These are phyloP conservation scores for Muschampia plurimacula DNA, from an alignment of 2,888 invertebrate species.

Conservation along the genomic window DNA sequence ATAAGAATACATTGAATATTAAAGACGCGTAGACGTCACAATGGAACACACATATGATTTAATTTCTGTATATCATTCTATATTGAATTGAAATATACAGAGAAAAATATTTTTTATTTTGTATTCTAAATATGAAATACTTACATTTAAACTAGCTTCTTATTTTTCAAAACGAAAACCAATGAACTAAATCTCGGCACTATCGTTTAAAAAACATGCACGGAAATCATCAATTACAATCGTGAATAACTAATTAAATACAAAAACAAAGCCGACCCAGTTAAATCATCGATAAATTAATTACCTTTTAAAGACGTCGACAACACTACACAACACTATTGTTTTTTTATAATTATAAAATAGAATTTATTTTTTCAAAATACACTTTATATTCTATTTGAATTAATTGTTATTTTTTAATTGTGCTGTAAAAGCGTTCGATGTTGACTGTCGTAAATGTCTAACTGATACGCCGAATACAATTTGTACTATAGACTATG, in stretches of 20 bases:
- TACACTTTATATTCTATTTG: conserved; percentile 17
- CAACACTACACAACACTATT: conserved; percentile 33
- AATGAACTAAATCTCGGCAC: too few relatives aligned
- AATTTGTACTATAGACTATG: conserved; percentile 35
- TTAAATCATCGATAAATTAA: conserved; percentile 21
- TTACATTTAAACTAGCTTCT: neutral
- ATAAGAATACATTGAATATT: too few relatives aligned
- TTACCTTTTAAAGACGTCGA: conserved; percentile 30
- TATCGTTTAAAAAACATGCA: neutral
- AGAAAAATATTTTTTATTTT: neutral
- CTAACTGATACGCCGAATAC: conserved; percentile 40
- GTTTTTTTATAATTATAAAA: conserved; percentile 6
- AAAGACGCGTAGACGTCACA: too few relatives aligned
- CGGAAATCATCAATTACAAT: conserved; percentile 17
- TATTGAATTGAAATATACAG: neutral
- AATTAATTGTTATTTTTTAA: conserved; percentile 17
- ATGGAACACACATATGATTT: too few relatives aligned
- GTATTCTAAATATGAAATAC: neutral
- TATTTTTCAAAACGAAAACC: too few relatives aligned
- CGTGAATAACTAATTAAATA: neutral
- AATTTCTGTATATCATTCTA: too few relatives aligned
- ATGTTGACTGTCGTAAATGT: conserved; percentile 30
- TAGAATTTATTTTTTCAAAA: conserved; percentile 5
- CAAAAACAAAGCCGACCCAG: conserved; percentile 28
- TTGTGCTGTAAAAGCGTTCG: conserved; percentile 35